Percentiles rank a stretch among this genome's conserved stretches.
Evolutionary conservation across 2,113 vertebrate species (phyloP).

Genomic region (Nothoprocta perdicaria): DNA sequence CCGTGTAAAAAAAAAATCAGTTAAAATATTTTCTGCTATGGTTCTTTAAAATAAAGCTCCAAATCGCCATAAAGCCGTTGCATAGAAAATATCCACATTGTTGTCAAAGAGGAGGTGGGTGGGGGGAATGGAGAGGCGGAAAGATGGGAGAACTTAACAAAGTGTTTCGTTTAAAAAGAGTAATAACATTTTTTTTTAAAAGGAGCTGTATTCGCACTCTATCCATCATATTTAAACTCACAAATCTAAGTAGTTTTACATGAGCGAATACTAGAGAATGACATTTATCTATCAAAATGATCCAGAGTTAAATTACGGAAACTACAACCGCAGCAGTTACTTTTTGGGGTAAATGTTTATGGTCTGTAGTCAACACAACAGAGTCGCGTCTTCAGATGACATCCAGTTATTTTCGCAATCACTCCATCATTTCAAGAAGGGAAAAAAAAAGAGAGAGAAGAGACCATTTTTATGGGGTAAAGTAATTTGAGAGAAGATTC

Average conservation of each 20-base stretch:
- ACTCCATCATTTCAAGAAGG: slow-evolving; percentile 48
- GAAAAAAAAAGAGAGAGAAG: neutral
- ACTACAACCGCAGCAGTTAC: slow-evolving; percentile 30
- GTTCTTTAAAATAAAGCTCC: neutral
- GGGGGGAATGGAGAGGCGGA: too few species aligned
- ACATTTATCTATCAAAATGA: slow-evolving; percentile 57
- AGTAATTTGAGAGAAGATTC: slow-evolving; percentile 77
- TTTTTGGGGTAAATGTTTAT: slow-evolving; percentile 53
- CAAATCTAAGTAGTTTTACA: slow-evolving; percentile 37
- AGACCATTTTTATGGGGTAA: slow-evolving; percentile 73
- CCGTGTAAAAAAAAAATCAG: neutral
- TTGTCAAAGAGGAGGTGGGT: neutral
- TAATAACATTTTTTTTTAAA: neutral
- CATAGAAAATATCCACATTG: neutral
- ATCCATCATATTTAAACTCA: slow-evolving; percentile 66
- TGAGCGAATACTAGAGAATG: neutral
- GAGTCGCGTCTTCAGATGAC: slow-evolving; percentile 51
- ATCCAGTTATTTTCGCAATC: slow-evolving; percentile 60
- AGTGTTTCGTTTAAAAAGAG: slow-evolving; percentile 46
- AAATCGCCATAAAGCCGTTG: neutral
- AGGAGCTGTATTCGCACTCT: slow-evolving; percentile 8
- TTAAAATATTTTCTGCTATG: neutral
- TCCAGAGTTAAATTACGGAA: slow-evolving; percentile 54
- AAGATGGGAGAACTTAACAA: neutral
- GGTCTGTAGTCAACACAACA: slow-evolving; percentile 42